phyloP scores from a whole-genome alignment of 2,888 invertebrate genomes.

The Chymomyza fuscimana region DNA sequence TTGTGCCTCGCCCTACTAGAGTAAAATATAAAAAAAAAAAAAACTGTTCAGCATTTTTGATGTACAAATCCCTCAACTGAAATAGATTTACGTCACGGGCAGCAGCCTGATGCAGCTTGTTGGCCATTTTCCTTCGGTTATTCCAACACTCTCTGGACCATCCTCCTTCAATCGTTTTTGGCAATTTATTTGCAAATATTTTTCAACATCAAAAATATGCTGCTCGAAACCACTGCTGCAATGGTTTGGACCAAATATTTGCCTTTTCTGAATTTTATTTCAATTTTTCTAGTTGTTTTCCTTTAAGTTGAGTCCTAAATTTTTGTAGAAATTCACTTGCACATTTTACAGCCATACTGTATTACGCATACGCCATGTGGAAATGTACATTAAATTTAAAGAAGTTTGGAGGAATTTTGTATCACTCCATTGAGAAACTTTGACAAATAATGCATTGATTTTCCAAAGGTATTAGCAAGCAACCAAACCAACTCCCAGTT shows the following conservation, averaged over 20 bases:
- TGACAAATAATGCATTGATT: too few relatives aligned
- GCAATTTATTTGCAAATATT: constrained; percentile 69
- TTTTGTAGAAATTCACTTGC: constrained; percentile 22
- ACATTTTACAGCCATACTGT: too few relatives aligned
- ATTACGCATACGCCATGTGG: constrained; percentile 41
- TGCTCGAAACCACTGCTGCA: too few relatives aligned
- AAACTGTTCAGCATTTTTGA: constrained; percentile 67
- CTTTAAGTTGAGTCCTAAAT: background rate
- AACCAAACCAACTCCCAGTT: too few relatives aligned
- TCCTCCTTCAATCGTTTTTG: constrained; percentile 14
- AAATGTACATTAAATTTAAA: background rate
- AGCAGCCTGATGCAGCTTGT: too few relatives aligned
- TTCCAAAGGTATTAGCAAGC: too few relatives aligned
- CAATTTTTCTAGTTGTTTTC: background rate
- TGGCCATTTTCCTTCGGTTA: too few relatives aligned
- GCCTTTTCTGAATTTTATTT: background rate
- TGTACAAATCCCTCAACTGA: constrained; percentile 73
- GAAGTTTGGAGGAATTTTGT: background rate
- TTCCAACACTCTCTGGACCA: too few relatives aligned
- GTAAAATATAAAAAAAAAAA: constrained; percentile 62
- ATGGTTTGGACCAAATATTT: background rate
- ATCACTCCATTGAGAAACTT: too few relatives aligned
- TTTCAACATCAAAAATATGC: constrained; percentile 66
- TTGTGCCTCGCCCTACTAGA: constrained; percentile 30
- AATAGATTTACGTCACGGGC: constrained; percentile 73